Evolutionary conservation across 37 sponge, comb jelly and placozoan species (phyloP).

Genomic region (Tethya wilhelma): DNA sequence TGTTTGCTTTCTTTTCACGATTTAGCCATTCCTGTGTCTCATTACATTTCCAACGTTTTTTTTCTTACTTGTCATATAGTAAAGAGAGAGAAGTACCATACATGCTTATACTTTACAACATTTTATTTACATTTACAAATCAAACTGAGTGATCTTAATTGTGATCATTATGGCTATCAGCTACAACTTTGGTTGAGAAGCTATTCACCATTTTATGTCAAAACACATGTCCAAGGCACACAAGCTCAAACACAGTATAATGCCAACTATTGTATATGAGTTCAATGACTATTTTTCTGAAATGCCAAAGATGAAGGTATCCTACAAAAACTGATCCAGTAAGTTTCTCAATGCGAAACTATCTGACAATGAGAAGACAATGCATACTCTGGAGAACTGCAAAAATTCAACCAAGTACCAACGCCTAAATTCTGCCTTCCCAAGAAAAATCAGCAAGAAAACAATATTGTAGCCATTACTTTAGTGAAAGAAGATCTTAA

Average conservation of each 20-base stretch:
- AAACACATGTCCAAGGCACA: neutral
- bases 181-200: neutral
- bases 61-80: no score
- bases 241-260: neutral
- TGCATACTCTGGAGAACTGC: conserved; percentile 1
- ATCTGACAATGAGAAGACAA: neutral
- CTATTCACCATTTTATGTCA: neutral
- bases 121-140: no score
- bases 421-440: neutral
- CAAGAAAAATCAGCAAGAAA: neutral
- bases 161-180: no score
- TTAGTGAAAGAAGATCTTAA: neutral
- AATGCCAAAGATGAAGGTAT: neutral
- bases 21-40: no score
- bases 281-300: neutral
- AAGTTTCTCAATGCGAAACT: neutral
- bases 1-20: no score
- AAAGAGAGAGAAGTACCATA: no score
- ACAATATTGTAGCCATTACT: no score
- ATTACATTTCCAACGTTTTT: no score
- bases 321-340: neutral
- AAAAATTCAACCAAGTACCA: neutral
- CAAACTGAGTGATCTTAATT: no score
- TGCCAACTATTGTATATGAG: neutral
- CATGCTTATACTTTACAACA: no score